These are phyloP conservation scores for Apocheima hispidaria DNA, from an alignment of 2,888 invertebrate genomes.

Conservation along the genomic window DNA sequence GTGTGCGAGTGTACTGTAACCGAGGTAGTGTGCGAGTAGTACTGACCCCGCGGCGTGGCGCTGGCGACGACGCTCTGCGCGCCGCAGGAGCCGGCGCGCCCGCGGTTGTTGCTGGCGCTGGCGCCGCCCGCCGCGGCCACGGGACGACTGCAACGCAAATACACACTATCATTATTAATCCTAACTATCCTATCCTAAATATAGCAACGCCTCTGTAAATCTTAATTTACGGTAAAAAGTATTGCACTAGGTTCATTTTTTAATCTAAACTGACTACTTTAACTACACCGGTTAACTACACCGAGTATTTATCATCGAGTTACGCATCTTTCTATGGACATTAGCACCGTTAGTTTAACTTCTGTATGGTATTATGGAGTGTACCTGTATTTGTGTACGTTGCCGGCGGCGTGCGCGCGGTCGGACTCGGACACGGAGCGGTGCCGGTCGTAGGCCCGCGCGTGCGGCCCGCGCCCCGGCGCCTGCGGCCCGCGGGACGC, in stretches of 20 bases:
- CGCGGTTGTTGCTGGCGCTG: conserved; percentile 62
- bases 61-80: conserved; percentile 74
- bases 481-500: conserved; percentile 70
- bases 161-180: not conserved
- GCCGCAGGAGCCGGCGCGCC: conserved; percentile 79
- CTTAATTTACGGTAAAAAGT: too few relatives aligned
- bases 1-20: not conserved
- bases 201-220: too few relatives aligned
- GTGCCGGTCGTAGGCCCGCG: conserved; percentile 73
- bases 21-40: conserved; percentile 20
- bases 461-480: conserved; percentile 82
- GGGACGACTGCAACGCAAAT: conserved; percentile 29
- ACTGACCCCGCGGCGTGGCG: conserved; percentile 62
- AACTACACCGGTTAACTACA: too few relatives aligned
- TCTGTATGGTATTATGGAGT: not conserved
- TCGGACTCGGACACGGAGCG: conserved; percentile 81
- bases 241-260: too few relatives aligned
- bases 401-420: conserved; percentile 42
- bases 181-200: too few relatives aligned
- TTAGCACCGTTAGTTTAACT: too few relatives aligned
- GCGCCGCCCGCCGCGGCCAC: conserved; percentile 24
- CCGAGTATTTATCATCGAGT: too few relatives aligned
- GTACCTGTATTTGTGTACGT: conserved; percentile 50
- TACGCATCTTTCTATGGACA: too few relatives aligned
- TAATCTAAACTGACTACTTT: too few relatives aligned